Evolutionary conservation across 2,888 invertebrate species (phyloP), one percentile per base, ranked within the genome.

Genomic region (Diplazon laetatorius): DNA sequence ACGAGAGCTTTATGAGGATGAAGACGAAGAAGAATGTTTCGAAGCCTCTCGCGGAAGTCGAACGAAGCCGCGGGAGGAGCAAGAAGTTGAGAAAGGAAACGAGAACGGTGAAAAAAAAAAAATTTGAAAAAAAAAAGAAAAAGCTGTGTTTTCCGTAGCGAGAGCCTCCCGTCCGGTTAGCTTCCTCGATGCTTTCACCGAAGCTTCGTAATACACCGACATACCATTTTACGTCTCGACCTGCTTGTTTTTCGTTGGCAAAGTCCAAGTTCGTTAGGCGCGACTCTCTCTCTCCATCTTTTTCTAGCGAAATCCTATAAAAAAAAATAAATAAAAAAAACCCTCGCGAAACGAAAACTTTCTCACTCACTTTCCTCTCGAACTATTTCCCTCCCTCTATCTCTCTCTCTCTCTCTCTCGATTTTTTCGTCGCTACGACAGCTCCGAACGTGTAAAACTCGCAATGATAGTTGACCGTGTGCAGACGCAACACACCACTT

Each of bases 211-310:
- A 35, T 60, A 18, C 39, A 44, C 48, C 50, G 25, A 9, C 52
- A 44, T 69, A 37, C 55, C 37, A 60, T 65, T 39, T 30, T 30
- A 5, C n/a, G 22, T 42, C 63, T 63, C 16, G 12, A 30, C 14
- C 48, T 70, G 63, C 62, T 70, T 39, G 70, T 55, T 71, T 63
- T 68, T 52, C 30, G 48, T 50, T 59, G 48, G 63, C 57, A 59
- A 50, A 63, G 57, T 63, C 76, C 74, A 70, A 70, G 65, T 52
- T 76, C 65, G 59, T 65, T 65, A 65, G 70, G 70, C 57, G 52
- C 75, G 50, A 59, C 35, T 71, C 16, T 46, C 52, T 50, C 44
- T n/a, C n/a, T n/a, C n/a, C n/a, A n/a, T n/a, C n/a, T n/a, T n/a
- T n/a, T n/a, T n/a, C n/a, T n/a, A n/a, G n/a, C n/a, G n/a, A 72